phyloP scores from a whole-genome alignment of 2,797 vertebrate species.

The Aselliscus stoliczkanus region DNA sequence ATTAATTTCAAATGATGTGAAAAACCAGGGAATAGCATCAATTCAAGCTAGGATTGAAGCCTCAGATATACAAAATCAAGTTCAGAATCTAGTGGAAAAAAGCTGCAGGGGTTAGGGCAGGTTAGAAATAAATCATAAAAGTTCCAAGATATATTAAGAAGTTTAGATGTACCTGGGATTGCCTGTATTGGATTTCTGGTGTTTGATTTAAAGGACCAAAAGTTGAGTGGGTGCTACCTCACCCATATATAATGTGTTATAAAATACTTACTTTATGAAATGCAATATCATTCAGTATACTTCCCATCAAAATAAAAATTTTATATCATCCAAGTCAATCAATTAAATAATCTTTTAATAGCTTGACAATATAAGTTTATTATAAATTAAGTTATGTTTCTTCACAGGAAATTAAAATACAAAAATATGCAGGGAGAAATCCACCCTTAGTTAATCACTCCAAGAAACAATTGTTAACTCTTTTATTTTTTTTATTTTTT shows the following conservation, averaged over 20 bases:
- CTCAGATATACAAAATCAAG: background rate
- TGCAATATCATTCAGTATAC: background rate
- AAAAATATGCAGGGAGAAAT: background rate
- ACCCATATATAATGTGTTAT: background rate
- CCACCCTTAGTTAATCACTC: background rate
- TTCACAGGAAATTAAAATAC: background rate
- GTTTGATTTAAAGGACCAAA: background rate
- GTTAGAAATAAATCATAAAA: background rate
- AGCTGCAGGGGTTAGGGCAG: background rate
- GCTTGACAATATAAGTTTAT: background rate
- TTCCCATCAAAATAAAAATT: background rate
- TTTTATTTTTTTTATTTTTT: too few relatives aligned
- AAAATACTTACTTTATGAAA: background rate
- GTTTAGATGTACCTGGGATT: background rate
- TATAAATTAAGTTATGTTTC: background rate
- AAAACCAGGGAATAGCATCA: background rate
- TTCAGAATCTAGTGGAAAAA: background rate
- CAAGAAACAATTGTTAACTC: background rate
- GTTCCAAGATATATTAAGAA: background rate
- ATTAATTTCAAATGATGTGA: background rate
- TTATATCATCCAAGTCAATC: background rate
- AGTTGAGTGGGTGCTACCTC: fast-evolving
- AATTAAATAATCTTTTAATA: background rate
- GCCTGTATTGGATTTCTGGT: background rate
- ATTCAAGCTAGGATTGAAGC: background rate